Conservation (phyloP, 2,888 invertebrate genomes). For the Plagodis dolabraria region DNA sequence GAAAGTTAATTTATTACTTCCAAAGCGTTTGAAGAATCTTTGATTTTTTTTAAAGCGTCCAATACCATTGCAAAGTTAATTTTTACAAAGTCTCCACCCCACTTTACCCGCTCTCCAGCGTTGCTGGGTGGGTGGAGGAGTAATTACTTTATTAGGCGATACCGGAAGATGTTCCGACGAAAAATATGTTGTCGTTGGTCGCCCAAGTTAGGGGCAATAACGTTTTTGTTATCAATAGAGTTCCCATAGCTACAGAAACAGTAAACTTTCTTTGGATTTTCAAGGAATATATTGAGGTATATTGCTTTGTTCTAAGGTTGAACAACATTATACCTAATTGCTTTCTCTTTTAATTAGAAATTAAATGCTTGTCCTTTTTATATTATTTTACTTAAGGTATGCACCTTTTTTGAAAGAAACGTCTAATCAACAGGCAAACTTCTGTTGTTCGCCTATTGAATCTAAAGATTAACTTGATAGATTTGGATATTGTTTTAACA, state of each 20-base stretch:
- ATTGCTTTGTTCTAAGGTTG: no score
- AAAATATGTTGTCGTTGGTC: slow-evolving; percentile 48
- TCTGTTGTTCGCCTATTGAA: no score
- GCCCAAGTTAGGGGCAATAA: slow-evolving; percentile 35
- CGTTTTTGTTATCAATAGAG: slow-evolving; percentile 15
- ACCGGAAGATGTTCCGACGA: slow-evolving; percentile 57
- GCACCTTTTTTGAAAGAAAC: no score
- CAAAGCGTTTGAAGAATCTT: not conserved
- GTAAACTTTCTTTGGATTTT: no score
- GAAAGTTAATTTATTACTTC: not conserved
- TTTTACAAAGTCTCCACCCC: slow-evolving; percentile 6
- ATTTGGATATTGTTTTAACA: no score
- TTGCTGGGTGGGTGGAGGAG: slow-evolving; percentile 27
- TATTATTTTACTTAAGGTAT: no score
- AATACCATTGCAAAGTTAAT: slow-evolving; percentile 4
- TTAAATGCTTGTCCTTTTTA: no score
- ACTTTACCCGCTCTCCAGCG: slow-evolving; percentile 10
- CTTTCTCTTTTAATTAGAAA: no score
- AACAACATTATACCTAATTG: no score
- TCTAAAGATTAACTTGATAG: no score
- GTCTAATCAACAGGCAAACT: no score
- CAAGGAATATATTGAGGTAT: no score
- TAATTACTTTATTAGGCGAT: slow-evolving; percentile 75
- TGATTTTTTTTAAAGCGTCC: not conserved
- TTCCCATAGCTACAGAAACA: not conserved